Percentiles rank a stretch among this genome's conserved stretches.
Evolutionary conservation across 2,888 invertebrate species (phyloP).

Genomic region (Rotaria macrura): DNA sequence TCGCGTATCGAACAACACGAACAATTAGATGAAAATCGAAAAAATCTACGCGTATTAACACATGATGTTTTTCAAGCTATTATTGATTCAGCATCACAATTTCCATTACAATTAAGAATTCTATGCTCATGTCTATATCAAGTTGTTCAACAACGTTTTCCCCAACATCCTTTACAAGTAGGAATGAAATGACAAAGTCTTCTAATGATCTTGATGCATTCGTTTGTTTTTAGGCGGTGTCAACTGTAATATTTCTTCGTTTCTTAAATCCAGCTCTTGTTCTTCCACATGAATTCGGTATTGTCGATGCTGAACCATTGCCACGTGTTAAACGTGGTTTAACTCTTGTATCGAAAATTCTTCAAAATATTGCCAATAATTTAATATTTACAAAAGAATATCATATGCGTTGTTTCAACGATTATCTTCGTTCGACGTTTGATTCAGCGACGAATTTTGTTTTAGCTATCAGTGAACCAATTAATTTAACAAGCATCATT

Average conservation of each 20-base stretch:
- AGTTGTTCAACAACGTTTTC: conserved; percentile 48
- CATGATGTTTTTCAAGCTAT: conserved; percentile 86
- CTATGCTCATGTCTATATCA: conserved; percentile 92
- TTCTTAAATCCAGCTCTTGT: conserved; percentile 91
- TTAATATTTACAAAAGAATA: conserved; percentile 95
- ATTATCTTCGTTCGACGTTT: conserved; percentile 75
- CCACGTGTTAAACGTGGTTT: conserved; percentile 75
- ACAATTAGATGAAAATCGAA: conserved; percentile 67
- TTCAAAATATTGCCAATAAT: conserved; percentile 95
- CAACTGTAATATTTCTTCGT: conserved; percentile 85
- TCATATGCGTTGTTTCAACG: conserved; percentile 91
- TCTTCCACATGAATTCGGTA: conserved; percentile 89
- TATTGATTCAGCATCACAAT: conserved; percentile 73
- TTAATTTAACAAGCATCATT: conserved; percentile 15
- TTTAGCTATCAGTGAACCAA: conserved; percentile 24
- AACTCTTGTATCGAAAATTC: conserved; percentile 94
- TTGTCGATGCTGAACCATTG: conserved; percentile 75
- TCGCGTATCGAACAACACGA: conserved; percentile 45
- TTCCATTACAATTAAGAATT: conserved; percentile 82
- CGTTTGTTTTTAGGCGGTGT: conserved; percentile 62
- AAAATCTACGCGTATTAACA: conserved; percentile 75
- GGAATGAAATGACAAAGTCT: background rate
- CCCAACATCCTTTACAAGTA: conserved; percentile 42
- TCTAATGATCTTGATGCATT: background rate
- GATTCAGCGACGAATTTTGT: conserved; percentile 70